Evolutionary conservation across 35 echinoderm and acorn worm species (phyloP).

Genomic region (Amphiura filiformis): DNA sequence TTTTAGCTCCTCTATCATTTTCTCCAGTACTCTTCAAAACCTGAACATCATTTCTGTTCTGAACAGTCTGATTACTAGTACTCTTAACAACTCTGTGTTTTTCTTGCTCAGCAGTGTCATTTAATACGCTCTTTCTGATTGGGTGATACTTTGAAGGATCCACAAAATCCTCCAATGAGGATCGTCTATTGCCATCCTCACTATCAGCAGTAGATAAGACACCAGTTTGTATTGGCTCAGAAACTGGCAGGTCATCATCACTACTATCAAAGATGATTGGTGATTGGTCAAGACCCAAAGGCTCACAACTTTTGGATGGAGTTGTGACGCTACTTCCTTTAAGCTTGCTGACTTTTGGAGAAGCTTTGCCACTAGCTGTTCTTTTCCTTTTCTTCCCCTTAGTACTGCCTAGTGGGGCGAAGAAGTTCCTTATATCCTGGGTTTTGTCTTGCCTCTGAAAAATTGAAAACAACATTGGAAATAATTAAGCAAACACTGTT

Average conservation of each 20-base stretch:
- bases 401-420: not conserved
- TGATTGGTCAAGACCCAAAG: not conserved
- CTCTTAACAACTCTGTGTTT: no score
- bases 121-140: not conserved
- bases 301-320: no score
- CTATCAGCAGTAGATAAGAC: not conserved
- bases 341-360: no score
- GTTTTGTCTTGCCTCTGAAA: not conserved
- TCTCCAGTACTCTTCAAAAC: no score
- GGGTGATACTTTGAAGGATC: not conserved
- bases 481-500: no score
- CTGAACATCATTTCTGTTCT: no score
- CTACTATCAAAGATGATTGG: not conserved
- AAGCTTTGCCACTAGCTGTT: no score
- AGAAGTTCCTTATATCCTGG: not conserved
- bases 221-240: not conserved
- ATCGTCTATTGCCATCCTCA: not conserved
- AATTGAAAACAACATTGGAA: not conserved
- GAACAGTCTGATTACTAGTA: no score
- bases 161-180: not conserved
- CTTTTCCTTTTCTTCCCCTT: no score
- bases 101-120: no score
- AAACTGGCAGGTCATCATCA: not conserved
- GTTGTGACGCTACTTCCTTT: no score
- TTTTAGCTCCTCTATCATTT: no score